Conservation (phyloP, 2,797 vertebrate species). For the Choloepus didactylus region DNA sequence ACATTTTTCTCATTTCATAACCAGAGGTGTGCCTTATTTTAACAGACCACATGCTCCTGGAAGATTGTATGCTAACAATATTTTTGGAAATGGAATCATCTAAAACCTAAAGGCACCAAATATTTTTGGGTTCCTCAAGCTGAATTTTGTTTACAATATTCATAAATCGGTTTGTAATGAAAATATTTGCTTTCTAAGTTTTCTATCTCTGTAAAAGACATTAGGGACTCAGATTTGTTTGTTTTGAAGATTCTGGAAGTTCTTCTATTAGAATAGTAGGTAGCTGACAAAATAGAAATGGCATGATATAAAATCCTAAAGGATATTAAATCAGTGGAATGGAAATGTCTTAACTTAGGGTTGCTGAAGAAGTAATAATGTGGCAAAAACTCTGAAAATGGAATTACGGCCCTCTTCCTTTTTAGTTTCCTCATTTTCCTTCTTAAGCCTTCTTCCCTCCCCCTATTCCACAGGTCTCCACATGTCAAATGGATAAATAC, state of each 20-base stretch:
- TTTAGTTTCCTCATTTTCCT: neutral
- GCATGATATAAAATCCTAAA: neutral
- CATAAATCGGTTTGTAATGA: conserved; percentile 13
- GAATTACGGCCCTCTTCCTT: neutral
- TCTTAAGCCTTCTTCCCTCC: neutral
- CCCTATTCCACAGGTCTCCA: neutral
- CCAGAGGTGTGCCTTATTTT: neutral
- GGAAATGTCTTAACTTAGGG: neutral
- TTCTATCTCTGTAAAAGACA: conserved; percentile 42
- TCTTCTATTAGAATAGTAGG: neutral
- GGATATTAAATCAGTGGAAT: neutral
- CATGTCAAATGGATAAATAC: neutral
- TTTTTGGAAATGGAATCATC: conserved; percentile 27
- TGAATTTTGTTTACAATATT: conserved; percentile 19
- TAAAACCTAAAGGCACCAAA: conserved; percentile 35
- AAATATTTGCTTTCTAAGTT: conserved; percentile 47
- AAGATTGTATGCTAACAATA: neutral
- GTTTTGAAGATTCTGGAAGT: neutral
- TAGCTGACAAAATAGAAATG: neutral
- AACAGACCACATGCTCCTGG: conserved; percentile 5
- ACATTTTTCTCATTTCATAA: conserved; percentile 42
- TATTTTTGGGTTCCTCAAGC: neutral
- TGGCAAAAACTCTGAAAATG: neutral
- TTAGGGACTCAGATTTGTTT: conserved; percentile 10
- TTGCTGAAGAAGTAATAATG: neutral